These are phyloP conservation scores for Trachymyrmex cornetzi DNA, from an alignment of 1,140 invertebrate species.

Conservation along the genomic window DNA sequence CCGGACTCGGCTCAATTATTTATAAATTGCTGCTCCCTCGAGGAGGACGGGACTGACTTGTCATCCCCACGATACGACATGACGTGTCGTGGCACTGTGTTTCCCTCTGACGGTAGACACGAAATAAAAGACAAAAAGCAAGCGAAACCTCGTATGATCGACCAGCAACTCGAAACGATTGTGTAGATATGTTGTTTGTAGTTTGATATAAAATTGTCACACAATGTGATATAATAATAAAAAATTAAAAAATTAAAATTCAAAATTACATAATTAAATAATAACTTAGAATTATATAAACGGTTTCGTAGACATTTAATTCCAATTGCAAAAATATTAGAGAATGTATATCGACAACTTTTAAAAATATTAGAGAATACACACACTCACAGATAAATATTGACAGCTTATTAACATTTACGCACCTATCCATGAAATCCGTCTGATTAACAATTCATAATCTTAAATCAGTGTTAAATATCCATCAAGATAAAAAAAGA, in stretches of 20 bases:
- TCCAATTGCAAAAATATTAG: not conserved
- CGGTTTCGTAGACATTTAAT: not conserved
- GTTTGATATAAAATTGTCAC: conserved; percentile 8
- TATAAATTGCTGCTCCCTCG: conserved; percentile 87
- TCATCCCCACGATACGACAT: conserved; percentile 50
- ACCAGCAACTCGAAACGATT: conserved; percentile 21
- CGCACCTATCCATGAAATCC: not conserved
- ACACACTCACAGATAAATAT: too few relatives aligned
- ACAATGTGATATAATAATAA: not conserved
- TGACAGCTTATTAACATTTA: not conserved
- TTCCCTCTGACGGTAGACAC: conserved; percentile 45
- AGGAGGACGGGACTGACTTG: conserved; percentile 71
- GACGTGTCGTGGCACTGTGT: conserved; percentile 25
- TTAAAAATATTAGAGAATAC: too few relatives aligned
- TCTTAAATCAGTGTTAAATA: conserved; percentile 38
- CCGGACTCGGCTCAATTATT: conserved; percentile 87
- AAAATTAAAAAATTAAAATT: not conserved
- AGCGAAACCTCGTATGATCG: not conserved
- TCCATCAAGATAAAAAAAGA: not conserved
- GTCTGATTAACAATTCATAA: not conserved
- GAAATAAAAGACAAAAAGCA: conserved; percentile 66
- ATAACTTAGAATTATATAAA: not conserved
- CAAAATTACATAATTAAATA: not conserved
- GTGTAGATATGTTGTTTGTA: conserved; percentile 33
- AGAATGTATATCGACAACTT: not conserved